Base-by-base conservation (phyloP, 2,888 invertebrate genomes). In the Ecdyonurus torrentis region DNA sequence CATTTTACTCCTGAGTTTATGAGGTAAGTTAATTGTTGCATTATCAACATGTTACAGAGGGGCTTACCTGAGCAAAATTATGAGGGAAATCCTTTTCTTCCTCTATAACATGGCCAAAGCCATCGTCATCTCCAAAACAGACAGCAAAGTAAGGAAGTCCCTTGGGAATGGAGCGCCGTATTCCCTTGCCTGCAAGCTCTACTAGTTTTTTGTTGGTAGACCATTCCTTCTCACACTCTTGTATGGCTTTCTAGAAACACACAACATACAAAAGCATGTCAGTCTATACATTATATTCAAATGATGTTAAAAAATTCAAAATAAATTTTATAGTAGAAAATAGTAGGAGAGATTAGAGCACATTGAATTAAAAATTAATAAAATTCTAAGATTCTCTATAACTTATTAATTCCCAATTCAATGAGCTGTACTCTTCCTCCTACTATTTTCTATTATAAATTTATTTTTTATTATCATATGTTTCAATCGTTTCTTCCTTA, bases 51-150 rank as follows among this genome's bases (percentile, higher is more conserved):
- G 10, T 1, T 23, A 58, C 23, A 37, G n/a, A 55, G 60, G 23
- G 59, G 69, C 70, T 74, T 75, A 89, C 91, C 79, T 91, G 88
- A 2, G 92, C 98, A 81, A 97, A 99, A 75, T 89, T 88, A 61
- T 73, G 76, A 0, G 95, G 91, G 75, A 98, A 98, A 52, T 83
- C 73, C 63, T 84, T 80, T 72, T 92, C 90, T 74, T 98, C 91
- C 77, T 99, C 98, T 70, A 99, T 93, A 0, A 98, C 91, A 77
- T 99, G 98, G 59, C 95, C 98, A 78, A 88, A 98, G 1, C 98
- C 98, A 61, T 86, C 83, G 58, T 89, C 84, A 77, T 87, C 83
- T 20, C 92, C 96, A 78, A 98, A 98, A 74, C 92, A 87, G 0
- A 99, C 89, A 78, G 87, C 85, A 75, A 99, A 95, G 74, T 98